Base-by-base conservation (phyloP, 2,797 vertebrate genomes). In the Apodemus agrarius region DNA sequence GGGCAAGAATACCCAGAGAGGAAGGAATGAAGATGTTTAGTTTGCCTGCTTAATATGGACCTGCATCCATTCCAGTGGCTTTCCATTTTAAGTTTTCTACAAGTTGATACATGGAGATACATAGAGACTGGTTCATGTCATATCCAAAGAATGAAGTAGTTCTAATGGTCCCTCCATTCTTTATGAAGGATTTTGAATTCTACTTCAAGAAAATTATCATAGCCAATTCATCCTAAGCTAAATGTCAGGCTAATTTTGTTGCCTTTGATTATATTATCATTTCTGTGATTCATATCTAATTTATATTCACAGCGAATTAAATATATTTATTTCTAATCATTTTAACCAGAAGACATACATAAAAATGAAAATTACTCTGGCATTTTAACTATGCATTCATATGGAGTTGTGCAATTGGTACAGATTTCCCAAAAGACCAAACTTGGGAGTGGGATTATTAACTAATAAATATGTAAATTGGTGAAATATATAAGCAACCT, bases 361-460 rank as follows among this genome's bases (percentile, higher is more conserved):
- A 63, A 49, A 65, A 89, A 65, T 61, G 74, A 92, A 90, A 90
- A 82, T 46, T 46, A 79, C 90, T 22, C 37, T 90, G 24, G 10
- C 12, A 49, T 90, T 93, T 96, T 85, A 67, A 52, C 92, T 67
- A 57, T 37, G n/a, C 19, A 61, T 29, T 92, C 16, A 14, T 74
- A 6, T 67, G 59, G 89, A 26, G 26, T 40, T 91, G 85, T 78
- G 46, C 4, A 46, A 0, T 76, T 76, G 89, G 84, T 65, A 40
- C n/a, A 86, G 76, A 49, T 94, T 91, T 93, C 75, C 81, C 82
- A 31, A 85, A 91, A 95, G 94, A 86, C 74, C 6, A 22, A 43
- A 49, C 21, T 78, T 11, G 24, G 67, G 78, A 65, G 21, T 84
- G 31, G 69, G 29, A 54, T 89, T 40, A 21, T 78, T 81, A 54